Evolutionary conservation across 2,888 invertebrate species (phyloP), one percentile per base, ranked within the genome.

Genomic region (Brachylomia viminalis): DNA sequence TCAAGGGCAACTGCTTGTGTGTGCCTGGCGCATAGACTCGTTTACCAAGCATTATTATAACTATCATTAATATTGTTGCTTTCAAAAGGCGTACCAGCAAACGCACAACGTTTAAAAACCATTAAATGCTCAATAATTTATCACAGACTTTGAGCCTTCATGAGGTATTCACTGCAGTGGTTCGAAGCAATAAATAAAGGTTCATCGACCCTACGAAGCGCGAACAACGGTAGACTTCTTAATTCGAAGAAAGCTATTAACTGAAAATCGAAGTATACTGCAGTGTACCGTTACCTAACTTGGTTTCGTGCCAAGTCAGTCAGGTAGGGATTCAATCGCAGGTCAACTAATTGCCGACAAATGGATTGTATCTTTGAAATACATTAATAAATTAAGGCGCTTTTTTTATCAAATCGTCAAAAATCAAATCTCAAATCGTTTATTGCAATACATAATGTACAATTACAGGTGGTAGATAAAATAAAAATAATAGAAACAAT

Each of bases 231-330:
- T 68, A 38, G 86, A 85, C 75, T 85, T 75, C 66, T 80, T 77
- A 85, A 82, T 87, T 84, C 82, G 56, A 75, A 85, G 87, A 87
- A 84, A 81, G 69, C 75, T 75, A 77, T 79, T 86, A 75, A 67
- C 68, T 79, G 68, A 67, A 84, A 86, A 83, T 86, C 78, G 81
- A 85, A 83, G 61, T 73, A 52, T 75, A 77, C 78, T 78, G 87
- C 87, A 78, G 69, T 77, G 15, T 65, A 69, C 47, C 30, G 71
- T 38, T n/a, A 59, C 69, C 20, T 61, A n/a, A 56, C 65, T 84
- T 87, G 86, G 86, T 77, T 56, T 61, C 23, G 69, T 84, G 87
- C 86, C 87, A 86, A 86, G 58, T 30, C 38, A 69, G 65, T 58
- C 85, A 85, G 77, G 77, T 82, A 64, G 77, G 20, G 52, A 56